Evolutionary conservation across 2,113 vertebrate species (phyloP).

Genomic region (Epinephelus moara): DNA sequence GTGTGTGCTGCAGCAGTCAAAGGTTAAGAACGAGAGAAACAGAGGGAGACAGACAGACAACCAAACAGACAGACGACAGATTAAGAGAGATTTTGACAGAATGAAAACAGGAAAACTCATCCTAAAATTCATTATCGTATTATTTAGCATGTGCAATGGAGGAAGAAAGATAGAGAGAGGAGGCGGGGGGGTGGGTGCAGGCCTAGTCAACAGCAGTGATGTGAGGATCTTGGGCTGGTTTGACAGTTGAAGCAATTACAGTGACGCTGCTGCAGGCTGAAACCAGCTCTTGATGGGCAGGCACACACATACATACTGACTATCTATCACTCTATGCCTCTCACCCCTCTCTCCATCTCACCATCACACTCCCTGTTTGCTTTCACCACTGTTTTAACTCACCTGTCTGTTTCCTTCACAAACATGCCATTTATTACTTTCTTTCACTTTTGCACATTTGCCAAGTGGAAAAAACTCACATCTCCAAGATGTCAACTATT

Average conservation of each 20-base stretch:
- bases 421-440: slow-evolving; percentile 16
- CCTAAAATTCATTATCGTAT: slow-evolving; percentile 9
- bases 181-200: slow-evolving; percentile 10
- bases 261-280: slow-evolving; percentile 56
- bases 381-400: slow-evolving; percentile 20
- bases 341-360: slow-evolving; percentile 19
- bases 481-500: background rate
- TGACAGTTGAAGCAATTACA: slow-evolving; percentile 74
- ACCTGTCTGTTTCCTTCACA: slow-evolving; percentile 26
- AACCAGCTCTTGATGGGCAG: slow-evolving; percentile 61
- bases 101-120: background rate
- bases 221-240: slow-evolving; percentile 52
- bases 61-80: background rate
- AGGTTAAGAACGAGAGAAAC: background rate
- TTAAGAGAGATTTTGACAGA: background rate
- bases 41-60: slow-evolving; percentile 8
- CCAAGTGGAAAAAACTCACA: background rate
- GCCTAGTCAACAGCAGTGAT: slow-evolving; percentile 38
- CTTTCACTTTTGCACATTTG: background rate
- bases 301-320: slow-evolving; percentile 47
- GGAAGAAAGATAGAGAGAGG: background rate
- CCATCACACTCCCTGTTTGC: slow-evolving; percentile 3
- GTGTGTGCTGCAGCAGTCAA: background rate
- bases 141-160: slow-evolving; percentile 19
- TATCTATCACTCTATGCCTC: slow-evolving; percentile 40